Evolutionary conservation across 1,140 invertebrate species (phyloP).

Genomic region (Psilanteris sp.): DNA sequence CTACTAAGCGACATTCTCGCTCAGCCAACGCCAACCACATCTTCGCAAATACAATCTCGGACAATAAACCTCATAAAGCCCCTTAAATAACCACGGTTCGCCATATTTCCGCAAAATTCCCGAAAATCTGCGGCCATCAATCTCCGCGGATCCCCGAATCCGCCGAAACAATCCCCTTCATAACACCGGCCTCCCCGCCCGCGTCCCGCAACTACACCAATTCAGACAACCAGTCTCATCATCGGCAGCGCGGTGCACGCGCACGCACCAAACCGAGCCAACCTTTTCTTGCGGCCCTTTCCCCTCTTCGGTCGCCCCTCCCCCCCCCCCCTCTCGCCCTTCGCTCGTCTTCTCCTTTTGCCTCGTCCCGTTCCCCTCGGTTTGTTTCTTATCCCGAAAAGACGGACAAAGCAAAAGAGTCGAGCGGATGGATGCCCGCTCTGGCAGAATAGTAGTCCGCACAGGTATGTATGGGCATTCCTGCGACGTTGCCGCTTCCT

Average conservation of each 20-base stretch:
- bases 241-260: slow-evolving; percentile 17
- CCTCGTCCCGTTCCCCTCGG: background rate
- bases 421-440: slow-evolving; percentile 31
- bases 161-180: slow-evolving; percentile 2
- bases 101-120: slow-evolving; percentile 25
- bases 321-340: background rate
- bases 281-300: slow-evolving; percentile 6
- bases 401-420: slow-evolving; percentile 32
- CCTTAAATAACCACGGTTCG: slow-evolving; percentile 17
- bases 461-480: slow-evolving; percentile 43
- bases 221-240: slow-evolving; percentile 37
- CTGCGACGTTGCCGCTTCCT: slow-evolving; percentile 46
- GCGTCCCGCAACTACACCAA: slow-evolving; percentile 20
- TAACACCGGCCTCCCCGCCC: background rate
- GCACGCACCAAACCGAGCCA: slow-evolving; percentile 23
- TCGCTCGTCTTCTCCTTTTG: slow-evolving; percentile 8
- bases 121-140: slow-evolving; percentile 39
- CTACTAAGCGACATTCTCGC: background rate
- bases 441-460: slow-evolving; percentile 20
- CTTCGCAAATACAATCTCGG: slow-evolving; percentile 8
- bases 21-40: background rate
- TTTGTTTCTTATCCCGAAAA: slow-evolving; percentile 39
- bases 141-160: slow-evolving; percentile 19
- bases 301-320: background rate
- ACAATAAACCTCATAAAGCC: slow-evolving; percentile 28